A percentile compares a stretch with the other conserved stretches of the same genome.
These are phyloP conservation scores for Rhopalosiphum nymphaeae DNA, from an alignment of 2,888 invertebrate species.

Conservation along the genomic window DNA sequence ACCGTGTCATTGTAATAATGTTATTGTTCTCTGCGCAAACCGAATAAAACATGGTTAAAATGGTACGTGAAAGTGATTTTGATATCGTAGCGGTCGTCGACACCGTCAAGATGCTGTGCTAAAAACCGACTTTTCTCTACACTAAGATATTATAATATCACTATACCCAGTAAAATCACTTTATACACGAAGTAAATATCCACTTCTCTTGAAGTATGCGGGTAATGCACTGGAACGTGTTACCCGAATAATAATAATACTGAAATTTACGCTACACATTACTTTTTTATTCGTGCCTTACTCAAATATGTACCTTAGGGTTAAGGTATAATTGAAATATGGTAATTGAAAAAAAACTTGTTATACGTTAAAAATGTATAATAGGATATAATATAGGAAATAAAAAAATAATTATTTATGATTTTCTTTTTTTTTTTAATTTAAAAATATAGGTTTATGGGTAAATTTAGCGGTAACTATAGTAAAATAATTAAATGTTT, in stretches of 20 bases:
- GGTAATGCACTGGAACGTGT: background rate
- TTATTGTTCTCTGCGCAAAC: background rate
- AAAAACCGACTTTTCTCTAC: background rate
- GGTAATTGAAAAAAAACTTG: constrained; percentile 1
- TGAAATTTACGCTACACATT: no score
- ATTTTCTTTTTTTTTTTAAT: no score
- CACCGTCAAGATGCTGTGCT: background rate
- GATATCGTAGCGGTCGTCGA: background rate
- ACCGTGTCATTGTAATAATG: background rate
- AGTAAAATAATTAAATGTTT: no score
- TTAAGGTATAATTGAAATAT: background rate
- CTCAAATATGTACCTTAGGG: background rate
- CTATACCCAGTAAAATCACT: no score
- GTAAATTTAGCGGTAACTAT: no score
- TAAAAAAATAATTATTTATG: background rate
- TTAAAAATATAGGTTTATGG: no score
- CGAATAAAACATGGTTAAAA: background rate
- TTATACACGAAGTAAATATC: no score
- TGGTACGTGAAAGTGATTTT: constrained; percentile 1
- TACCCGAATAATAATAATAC: background rate
- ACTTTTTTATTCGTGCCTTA: background rate
- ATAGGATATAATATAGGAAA: background rate
- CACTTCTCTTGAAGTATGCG: background rate
- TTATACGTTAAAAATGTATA: background rate
- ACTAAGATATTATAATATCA: background rate